These are phyloP conservation scores for Anguilla obscura DNA, from an alignment of 2,797 vertebrate species.

Conservation along the genomic window DNA sequence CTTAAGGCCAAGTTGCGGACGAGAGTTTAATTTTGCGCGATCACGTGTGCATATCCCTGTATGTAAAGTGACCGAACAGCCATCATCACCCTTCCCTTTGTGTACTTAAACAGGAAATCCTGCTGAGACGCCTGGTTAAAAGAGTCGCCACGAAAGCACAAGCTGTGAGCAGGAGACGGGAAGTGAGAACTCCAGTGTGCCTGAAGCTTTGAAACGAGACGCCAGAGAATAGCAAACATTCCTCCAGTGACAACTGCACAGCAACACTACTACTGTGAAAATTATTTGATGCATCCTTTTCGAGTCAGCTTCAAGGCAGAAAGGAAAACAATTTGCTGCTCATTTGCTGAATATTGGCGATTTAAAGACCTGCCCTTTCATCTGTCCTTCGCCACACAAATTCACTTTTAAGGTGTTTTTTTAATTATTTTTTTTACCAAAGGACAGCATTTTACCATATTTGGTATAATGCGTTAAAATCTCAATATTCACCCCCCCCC, in stretches of 20 bases:
- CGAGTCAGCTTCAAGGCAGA: constrained; percentile 24
- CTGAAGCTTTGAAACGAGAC: not conserved
- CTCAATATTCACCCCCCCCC: not conserved
- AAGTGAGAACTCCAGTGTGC: not conserved
- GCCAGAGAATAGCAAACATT: not conserved
- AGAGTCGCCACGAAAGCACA: no score
- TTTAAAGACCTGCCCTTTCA: not conserved
- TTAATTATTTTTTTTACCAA: not conserved
- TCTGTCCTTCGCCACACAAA: not conserved
- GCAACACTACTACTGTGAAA: not conserved
- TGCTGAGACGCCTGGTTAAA: not conserved
- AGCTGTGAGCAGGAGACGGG: not conserved
- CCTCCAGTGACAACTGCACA: constrained; percentile 15
- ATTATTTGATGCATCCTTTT: constrained; percentile 31
- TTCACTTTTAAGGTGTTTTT: not conserved
- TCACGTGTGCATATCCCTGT: not conserved
- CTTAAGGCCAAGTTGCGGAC: no score
- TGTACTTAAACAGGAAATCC: not conserved
- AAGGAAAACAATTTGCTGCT: constrained; percentile 8
- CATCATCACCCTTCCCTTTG: not conserved
- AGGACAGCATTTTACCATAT: not conserved
- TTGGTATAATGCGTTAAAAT: not conserved
- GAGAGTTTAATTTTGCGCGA: not conserved
- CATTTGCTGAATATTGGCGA: not conserved
- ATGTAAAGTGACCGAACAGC: constrained; percentile 25